Evolutionary conservation across 1,140 invertebrate species (phyloP).

Genomic region (Cotesia chilonis): DNA sequence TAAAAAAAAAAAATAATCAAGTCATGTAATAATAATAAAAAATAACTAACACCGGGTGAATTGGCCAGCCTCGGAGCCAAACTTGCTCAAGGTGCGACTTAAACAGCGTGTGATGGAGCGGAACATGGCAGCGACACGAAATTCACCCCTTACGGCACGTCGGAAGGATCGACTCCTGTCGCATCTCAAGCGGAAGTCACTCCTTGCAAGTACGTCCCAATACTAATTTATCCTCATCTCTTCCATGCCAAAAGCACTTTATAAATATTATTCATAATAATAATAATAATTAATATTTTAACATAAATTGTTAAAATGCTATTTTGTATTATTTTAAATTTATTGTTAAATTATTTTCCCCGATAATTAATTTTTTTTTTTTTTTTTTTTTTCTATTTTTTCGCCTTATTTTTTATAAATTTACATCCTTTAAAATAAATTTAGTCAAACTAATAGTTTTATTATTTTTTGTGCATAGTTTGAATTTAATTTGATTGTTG

Average conservation of each 20-base stretch:
- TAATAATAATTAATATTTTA: background rate
- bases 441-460: background rate
- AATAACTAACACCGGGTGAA: slow-evolving; percentile 60
- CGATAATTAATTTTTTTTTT: background rate
- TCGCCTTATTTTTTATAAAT: background rate
- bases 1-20: slow-evolving; percentile 13
- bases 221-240: slow-evolving; percentile 43
- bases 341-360: background rate
- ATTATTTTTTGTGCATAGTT: slow-evolving; percentile 51
- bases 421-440: background rate
- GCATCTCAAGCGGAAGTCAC: slow-evolving; percentile 79
- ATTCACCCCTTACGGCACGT: slow-evolving; percentile 83
- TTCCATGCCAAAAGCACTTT: slow-evolving; percentile 7
- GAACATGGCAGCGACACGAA: slow-evolving; percentile 71
- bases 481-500: slow-evolving; percentile 50
- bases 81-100: slow-evolving; percentile 94
- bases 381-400: background rate
- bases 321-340: too few species aligned
- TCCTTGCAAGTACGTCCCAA: slow-evolving; percentile 78
- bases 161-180: slow-evolving; percentile 80
- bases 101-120: slow-evolving; percentile 95
- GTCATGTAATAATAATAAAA: too few species aligned
- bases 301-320: too few species aligned
- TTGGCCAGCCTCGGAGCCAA: slow-evolving; percentile 92
- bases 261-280: background rate